Evolutionary conservation across 2,888 invertebrate species (phyloP), one percentile per base, ranked within the genome.

Genomic region (Podotricha telesiphe): DNA sequence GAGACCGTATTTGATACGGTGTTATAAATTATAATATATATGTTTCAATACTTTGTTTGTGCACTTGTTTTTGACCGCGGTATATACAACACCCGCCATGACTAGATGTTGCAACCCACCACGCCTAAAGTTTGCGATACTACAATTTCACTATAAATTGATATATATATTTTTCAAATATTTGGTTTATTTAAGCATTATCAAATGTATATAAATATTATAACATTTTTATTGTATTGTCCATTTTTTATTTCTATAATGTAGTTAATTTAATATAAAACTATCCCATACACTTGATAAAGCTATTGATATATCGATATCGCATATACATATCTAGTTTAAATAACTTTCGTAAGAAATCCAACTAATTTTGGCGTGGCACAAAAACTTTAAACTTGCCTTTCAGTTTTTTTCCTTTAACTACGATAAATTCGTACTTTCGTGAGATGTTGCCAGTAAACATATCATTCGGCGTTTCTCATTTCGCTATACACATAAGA

Each of bases 391-490:
- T 70, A 72, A 55, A 70, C 68, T 71, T 71, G 75, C 15, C 76
- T 72, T 77, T 61, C 61, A 66, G 34, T 75, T 59, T 65, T 68
- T 65, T 37, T 28, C n/a, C 4, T 74, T 76, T 74, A 89, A 84
- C 87, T 89, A 90, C 87, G 84, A 87, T 88, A 87, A 89, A 88
- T 88, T 89, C 89, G 91, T 88, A 85, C 86, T 83, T 80, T 86
- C 83, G 83, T 86, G 91, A 91, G 88, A 87, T 88, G 87, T 87
- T 89, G 92, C 92, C 92, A 83, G 85, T 87, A 91, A 92, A 93
- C 92, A 93, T 93, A 93, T 93, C 81, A 82, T 86, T 91, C 88
- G 92, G 92, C 92, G 80, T 81, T 90, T 91, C 91, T 91, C 91
- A 87, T 82, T 84, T 85, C 77, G 76, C 73, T 77, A 78, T 77